Evolutionary conservation across 2,888 invertebrate genomes (phyloP), one percentile per base, ranked within the genome.

Genomic region (Amorpha juglandis): DNA sequence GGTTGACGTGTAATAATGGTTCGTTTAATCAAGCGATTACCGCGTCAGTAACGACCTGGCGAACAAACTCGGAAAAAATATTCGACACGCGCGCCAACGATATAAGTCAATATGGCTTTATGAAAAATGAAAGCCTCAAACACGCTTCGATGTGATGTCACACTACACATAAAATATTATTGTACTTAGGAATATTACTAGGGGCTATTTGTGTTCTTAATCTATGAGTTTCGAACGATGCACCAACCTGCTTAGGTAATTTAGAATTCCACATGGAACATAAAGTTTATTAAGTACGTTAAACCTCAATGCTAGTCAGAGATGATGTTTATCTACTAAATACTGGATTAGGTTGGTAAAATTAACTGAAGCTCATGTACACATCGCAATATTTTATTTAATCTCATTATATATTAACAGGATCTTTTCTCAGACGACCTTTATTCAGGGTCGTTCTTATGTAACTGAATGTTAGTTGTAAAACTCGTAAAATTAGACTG

Each of bases 21-120:
- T 21, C 68, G 67, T 71, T 74, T 71, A 71, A 72, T 74, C 70
- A 73, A 69, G 65, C 72, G 51, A 72, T 71, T 72, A 66, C 64
- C 69, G 50, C 42, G 64, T 21, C 63, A 67, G 38, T 52, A 55
- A 63, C 58, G 64, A 67, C 42, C 55, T 62, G 55, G 63, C 33
- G 11, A 42, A 19, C 16, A 55, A 55, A 16, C 52, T 48, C 1
- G 7, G 38, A 38, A 38, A 1, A 14, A 48, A 27, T 27, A 11
- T 52, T 52, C 6, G 12, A 21, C 52, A 14, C 27, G 14, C 33
- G 33, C 52, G 12, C 8, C 27, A 51, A 12, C 19, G 16, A 0
- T 48, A 19, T 8, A 50, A 19, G 19, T 6, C 14, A 27, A 52
- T 27, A 14, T 33, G 6, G 0, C 14, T 4, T 52, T 12, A 19